Conservation (phyloP, 2,113 vertebrate genomes). For the Cisticola juncidis region DNA sequence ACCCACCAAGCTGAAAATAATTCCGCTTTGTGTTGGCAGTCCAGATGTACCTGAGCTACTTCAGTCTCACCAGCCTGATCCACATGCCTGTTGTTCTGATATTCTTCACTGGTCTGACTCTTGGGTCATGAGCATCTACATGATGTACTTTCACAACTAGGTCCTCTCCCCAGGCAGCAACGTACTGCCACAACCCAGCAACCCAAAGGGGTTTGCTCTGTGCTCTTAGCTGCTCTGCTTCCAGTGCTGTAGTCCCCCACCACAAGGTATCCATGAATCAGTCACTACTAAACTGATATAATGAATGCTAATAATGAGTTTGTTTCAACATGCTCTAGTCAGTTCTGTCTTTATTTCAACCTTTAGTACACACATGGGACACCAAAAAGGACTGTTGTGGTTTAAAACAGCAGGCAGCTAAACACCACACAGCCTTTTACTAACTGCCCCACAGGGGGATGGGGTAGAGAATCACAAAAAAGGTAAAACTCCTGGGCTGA, state of each 20-base stretch:
- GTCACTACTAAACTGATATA: background rate
- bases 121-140: background rate
- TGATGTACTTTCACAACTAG: background rate
- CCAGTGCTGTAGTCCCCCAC: background rate
- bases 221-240: background rate
- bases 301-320: background rate
- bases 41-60: background rate
- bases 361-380: background rate
- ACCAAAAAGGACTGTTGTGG: background rate
- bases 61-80: background rate
- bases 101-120: background rate
- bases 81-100: background rate
- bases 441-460: background rate
- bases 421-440: background rate
- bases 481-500: background rate
- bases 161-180: background rate
- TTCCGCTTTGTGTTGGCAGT: background rate
- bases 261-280: background rate
- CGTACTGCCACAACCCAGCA: background rate
- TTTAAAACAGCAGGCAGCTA: background rate
- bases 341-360: background rate
- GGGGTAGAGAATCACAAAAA: background rate
- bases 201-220: background rate
- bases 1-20: background rate
- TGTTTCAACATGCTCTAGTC: background rate